A percentile compares a stretch with the other conserved stretches of the same genome.
Conservation (phyloP, 2,797 vertebrate genomes). For the Karalla daura region DNA sequence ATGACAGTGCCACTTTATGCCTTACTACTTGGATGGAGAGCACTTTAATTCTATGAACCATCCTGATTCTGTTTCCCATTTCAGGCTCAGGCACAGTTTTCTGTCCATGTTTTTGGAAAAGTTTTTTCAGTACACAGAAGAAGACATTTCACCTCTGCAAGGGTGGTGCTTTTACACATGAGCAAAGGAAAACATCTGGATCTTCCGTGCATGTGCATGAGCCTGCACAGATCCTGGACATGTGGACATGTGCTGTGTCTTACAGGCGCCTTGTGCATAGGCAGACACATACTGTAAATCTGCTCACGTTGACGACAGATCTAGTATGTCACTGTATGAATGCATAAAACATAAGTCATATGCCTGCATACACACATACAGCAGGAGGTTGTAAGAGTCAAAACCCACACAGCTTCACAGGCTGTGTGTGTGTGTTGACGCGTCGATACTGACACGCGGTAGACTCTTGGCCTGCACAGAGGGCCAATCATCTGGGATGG, state of each 20-base stretch:
- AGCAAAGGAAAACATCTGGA: constrained; percentile 54
- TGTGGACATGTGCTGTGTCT: constrained; percentile 28
- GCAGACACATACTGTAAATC: constrained; percentile 37
- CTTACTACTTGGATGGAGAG: constrained; percentile 30
- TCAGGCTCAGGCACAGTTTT: constrained; percentile 22
- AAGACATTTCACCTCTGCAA: constrained; percentile 21
- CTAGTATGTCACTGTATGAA: constrained; percentile 15
- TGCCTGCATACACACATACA: constrained; percentile 3
- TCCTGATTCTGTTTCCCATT: constrained; percentile 28
- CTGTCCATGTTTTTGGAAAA: constrained; percentile 19
- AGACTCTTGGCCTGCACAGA: constrained; percentile 38
- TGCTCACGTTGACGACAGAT: constrained; percentile 25
- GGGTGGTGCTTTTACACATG: constrained; percentile 27
- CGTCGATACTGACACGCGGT: constrained; percentile 60
- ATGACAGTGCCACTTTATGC: constrained; percentile 37
- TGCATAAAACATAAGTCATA: constrained; percentile 23
- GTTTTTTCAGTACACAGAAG: constrained; percentile 30
- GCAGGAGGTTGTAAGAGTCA: constrained; percentile 22
- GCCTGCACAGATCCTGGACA: constrained; percentile 25
- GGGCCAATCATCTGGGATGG: constrained; percentile 61
- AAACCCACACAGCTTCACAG: constrained; percentile 12
- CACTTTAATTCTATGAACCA: constrained; percentile 31
- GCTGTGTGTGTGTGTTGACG: constrained; percentile 31
- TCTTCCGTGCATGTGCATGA: constrained; percentile 19
- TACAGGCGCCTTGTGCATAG: constrained; percentile 33